These are phyloP conservation scores for Oenanthe oenanthe DNA, from an alignment of 2,113 vertebrate genomes.

Conservation along the genomic window DNA sequence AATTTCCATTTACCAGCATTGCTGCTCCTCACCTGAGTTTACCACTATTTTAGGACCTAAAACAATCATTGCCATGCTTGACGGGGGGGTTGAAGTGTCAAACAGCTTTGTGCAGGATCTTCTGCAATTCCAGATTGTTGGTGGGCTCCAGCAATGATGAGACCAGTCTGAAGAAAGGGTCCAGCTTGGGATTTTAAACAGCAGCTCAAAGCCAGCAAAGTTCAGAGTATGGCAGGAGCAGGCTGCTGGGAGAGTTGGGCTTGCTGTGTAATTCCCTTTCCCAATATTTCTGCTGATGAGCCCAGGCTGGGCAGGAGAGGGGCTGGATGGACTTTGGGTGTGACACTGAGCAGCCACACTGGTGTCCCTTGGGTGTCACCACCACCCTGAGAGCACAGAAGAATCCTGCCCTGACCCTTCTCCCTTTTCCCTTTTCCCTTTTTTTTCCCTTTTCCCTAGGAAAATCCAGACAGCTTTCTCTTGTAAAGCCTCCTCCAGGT, in stretches of 20 bases:
- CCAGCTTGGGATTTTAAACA: background rate
- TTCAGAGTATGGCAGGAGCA: background rate
- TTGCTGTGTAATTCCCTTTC: background rate
- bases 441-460: background rate
- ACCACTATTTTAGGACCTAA: background rate
- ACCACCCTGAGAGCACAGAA: background rate
- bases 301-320: background rate
- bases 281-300: background rate
- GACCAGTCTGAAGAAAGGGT: background rate
- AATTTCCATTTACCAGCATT: background rate
- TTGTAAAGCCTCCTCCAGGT: background rate
- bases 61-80: background rate
- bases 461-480: background rate
- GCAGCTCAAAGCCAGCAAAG: background rate
- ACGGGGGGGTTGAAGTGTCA: background rate
- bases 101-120: background rate
- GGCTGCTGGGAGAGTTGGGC: background rate
- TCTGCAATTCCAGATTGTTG: background rate
- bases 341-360: rapidly evolving
- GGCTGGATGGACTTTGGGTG: background rate
- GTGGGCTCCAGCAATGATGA: background rate
- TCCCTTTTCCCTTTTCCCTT: background rate
- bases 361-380: background rate
- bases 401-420: background rate
- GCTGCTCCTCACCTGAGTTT: background rate